A percentile compares a stretch with the other conserved stretches of the same genome.
These are phyloP conservation scores for Cephus nigrinus DNA, from an alignment of 2,888 invertebrate genomes.

Conservation along the genomic window DNA sequence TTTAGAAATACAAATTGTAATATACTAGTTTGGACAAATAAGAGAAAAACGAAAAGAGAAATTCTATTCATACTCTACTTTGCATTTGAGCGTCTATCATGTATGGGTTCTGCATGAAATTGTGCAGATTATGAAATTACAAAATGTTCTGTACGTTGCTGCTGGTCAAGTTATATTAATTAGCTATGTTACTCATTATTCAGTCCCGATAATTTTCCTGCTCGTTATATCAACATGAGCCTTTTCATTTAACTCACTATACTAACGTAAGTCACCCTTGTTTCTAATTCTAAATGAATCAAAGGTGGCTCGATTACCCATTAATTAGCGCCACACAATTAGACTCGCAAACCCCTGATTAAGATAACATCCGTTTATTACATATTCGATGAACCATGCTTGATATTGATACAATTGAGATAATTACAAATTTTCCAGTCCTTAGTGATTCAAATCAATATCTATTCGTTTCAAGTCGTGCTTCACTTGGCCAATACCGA, in stretches of 20 bases:
- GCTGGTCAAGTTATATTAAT: neutral
- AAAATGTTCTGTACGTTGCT: neutral
- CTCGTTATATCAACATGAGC: neutral
- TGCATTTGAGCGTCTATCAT: neutral
- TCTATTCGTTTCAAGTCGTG: neutral
- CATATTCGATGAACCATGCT: neutral
- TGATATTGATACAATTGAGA: neutral
- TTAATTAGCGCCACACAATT: neutral
- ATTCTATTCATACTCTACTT: neutral
- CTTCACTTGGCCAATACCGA: neutral
- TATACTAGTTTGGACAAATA: neutral
- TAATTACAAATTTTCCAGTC: neutral
- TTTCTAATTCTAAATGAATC: neutral
- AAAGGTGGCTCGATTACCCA: neutral
- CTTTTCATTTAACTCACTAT: neutral
- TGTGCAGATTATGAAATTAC: neutral
- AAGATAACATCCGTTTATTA: neutral
- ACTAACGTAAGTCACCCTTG: neutral
- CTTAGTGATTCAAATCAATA: neutral
- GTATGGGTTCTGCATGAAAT: neutral
- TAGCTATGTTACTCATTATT: neutral
- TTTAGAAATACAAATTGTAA: neutral
- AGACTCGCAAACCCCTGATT: neutral
- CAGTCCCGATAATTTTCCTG: neutral
- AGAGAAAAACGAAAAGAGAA: neutral